These are phyloP conservation scores for Brachycybe producta DNA, from an alignment of 2,888 invertebrate genomes.

Conservation along the genomic window DNA sequence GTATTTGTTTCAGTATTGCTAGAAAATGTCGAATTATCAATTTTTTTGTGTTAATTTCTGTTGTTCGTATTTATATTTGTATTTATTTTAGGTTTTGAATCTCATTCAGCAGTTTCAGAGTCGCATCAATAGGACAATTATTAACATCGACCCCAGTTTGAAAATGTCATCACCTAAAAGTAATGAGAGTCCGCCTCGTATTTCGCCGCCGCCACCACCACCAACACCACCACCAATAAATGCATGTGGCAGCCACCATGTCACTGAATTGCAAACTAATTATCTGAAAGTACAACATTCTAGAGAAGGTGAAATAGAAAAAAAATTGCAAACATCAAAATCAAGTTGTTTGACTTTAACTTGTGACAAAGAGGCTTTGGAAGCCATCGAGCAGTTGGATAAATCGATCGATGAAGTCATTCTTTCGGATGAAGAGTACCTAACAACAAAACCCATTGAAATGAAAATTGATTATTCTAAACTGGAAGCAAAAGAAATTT, in stretches of 20 bases:
- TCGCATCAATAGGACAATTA: background rate
- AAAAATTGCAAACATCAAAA: constrained; percentile 1
- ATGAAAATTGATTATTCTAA: background rate
- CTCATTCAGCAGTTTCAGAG: constrained; percentile 5
- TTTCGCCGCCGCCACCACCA: background rate
- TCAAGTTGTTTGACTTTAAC: background rate
- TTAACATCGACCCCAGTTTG: background rate
- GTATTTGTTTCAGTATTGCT: no score
- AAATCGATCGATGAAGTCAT: constrained; percentile 17
- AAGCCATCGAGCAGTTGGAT: constrained; percentile 16
- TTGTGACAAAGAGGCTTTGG: constrained; percentile 15
- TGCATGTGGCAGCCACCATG: no score
- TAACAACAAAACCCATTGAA: background rate
- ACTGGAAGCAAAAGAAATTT: background rate
- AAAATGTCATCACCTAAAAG: background rate
- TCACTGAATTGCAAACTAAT: no score
- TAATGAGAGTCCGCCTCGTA: background rate
- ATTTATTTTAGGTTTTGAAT: constrained; percentile 1
- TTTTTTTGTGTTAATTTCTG: no score
- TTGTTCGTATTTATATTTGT: no score
- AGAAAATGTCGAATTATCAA: no score
- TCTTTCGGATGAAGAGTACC: background rate
- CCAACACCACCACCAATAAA: background rate
- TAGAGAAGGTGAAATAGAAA: background rate
- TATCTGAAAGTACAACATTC: background rate